Evolutionary conservation across 2,888 invertebrate genomes (phyloP), one percentile per base, ranked within the genome.

Genomic region (Willowsia nigromaculata): DNA sequence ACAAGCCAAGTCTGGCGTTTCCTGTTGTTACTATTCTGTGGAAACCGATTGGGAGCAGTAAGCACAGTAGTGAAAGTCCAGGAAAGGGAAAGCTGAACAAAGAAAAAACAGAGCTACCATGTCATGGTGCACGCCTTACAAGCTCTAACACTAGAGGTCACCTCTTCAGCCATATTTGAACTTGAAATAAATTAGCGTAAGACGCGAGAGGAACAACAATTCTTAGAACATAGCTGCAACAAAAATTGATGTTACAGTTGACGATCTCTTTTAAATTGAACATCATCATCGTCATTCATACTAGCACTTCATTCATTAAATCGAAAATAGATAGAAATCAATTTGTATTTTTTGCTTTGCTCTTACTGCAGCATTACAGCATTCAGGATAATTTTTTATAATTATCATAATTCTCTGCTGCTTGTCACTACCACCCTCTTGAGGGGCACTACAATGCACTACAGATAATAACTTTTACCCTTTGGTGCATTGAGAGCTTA

Each of bases 401-500:
- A 56, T 56, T 30, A 18, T 22, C 71, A 53, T 84, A 74, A 71
- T 22, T 84, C 30, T 22, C 47, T 25, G 9, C 74, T 27, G 74
- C 71, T 27, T 56, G 56, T 37, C 84, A 56, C 25, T 71, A 74
- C 50, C 71, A 25, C 74, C 71, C 74, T 71, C 13, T 68, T 82
- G n/a, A n/a, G n/a, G n/a, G n/a, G n/a, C n/a, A n/a, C n/a, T n/a
- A n/a, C n/a, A n/a, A n/a, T 68, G 33, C 68, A 83, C 30, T 3
- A 65, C 43, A 65, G 2, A 6, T 30, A 30, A 13, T 22, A 83
- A 33, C 22, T 62, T 33, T 3, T 25, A 25, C 15, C 9, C 47
- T 30, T 71, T 27, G 59, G 59, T 85, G 15, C 37, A 59, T 33
- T 65, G n/a, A 25, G 15, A 40, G 18, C 4, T 37, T 37, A 40